Evolutionary conservation across 2,113 vertebrate genomes (phyloP).

Genomic region (Scartelaos histophorus): DNA sequence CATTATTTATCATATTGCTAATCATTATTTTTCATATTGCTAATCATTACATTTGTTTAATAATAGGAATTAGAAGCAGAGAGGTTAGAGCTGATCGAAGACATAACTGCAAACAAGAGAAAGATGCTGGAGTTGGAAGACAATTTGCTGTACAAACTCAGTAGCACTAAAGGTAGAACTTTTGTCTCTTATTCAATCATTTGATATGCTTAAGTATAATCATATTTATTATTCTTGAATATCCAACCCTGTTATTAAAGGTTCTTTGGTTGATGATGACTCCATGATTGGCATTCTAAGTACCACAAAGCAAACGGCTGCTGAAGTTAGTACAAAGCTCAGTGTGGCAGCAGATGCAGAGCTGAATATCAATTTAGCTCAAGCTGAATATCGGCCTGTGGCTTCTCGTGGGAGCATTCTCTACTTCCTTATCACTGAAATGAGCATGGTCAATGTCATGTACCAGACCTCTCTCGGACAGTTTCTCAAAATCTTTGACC

Average conservation of each 20-base stretch:
- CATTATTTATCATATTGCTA: background rate
- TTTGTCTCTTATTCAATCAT: background rate
- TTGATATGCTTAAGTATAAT: background rate
- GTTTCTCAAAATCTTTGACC: slow-evolving; percentile 92
- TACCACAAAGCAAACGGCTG: slow-evolving; percentile 90
- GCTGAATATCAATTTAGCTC: slow-evolving; percentile 90
- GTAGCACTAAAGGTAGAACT: slow-evolving; percentile 78
- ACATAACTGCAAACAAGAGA: slow-evolving; percentile 89
- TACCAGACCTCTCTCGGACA: slow-evolving; percentile 94
- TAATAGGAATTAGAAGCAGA: slow-evolving; percentile 92
- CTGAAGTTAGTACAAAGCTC: slow-evolving; percentile 86
- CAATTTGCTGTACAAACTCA: slow-evolving; percentile 87
- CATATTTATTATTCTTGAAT: background rate
- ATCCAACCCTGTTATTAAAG: slow-evolving; percentile 60
- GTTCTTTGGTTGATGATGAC: slow-evolving; percentile 92
- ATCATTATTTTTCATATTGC: background rate
- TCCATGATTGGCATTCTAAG: slow-evolving; percentile 85
- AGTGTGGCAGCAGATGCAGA: slow-evolving; percentile 86
- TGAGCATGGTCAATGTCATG: slow-evolving; percentile 97
- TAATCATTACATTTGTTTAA: background rate
- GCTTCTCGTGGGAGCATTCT: slow-evolving; percentile 93
- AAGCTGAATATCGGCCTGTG: slow-evolving; percentile 93
- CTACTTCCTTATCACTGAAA: slow-evolving; percentile 95
- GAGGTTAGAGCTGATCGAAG: slow-evolving; percentile 88
- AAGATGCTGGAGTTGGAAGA: slow-evolving; percentile 96